Conservation (phyloP, 2,113 vertebrate species). For the Mustelus asterias region DNA sequence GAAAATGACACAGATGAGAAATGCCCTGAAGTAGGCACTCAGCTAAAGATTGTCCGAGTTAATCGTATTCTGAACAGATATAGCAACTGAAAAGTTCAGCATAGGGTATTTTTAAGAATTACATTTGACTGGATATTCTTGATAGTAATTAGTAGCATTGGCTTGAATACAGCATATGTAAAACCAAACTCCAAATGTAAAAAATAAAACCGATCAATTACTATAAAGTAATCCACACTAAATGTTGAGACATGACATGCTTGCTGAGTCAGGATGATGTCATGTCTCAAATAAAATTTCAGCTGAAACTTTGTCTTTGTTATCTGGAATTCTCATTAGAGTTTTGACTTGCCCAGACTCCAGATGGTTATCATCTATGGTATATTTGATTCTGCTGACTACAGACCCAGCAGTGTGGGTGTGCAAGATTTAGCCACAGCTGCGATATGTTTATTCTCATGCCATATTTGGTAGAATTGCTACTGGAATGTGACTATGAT, state of each 20-base stretch:
- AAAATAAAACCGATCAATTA: background rate
- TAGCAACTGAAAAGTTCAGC: background rate
- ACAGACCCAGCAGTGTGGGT: background rate
- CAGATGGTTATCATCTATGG: background rate
- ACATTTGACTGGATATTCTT: conserved; percentile 3
- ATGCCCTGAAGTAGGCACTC: background rate
- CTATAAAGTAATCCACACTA: background rate
- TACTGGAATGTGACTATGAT: background rate
- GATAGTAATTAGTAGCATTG: background rate
- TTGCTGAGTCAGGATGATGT: background rate
- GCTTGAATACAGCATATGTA: background rate
- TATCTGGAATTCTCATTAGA: conserved; percentile 12
- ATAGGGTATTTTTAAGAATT: conserved; percentile 10
- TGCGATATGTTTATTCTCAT: background rate
- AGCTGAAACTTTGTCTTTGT: background rate
- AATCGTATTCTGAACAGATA: background rate
- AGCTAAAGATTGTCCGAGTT: background rate
- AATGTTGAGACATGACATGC: background rate
- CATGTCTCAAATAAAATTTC: background rate
- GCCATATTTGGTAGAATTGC: conserved; percentile 17
- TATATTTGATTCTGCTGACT: background rate
- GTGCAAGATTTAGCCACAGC: background rate
- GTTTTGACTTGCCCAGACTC: background rate
- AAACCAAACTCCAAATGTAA: background rate
- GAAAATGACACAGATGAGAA: background rate